Percentiles rank a stretch among this genome's conserved stretches.
phyloP scores from a whole-genome alignment of 2,888 invertebrate species.

The Sericinus montela region DNA sequence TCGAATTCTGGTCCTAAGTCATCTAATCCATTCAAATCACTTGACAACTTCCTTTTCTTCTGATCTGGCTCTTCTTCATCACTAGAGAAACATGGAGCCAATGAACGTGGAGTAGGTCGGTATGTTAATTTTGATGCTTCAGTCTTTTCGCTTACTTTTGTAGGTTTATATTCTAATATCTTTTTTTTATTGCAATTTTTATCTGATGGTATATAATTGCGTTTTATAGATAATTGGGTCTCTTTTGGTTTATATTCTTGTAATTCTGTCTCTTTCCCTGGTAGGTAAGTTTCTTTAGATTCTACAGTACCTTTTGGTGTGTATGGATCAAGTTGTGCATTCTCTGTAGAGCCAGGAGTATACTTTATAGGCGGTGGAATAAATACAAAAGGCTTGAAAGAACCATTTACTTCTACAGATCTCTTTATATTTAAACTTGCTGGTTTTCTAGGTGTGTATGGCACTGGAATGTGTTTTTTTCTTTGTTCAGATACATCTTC shows the following conservation, averaged over 20 bases:
- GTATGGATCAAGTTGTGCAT: conserved; percentile 54
- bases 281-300: conserved; percentile 60
- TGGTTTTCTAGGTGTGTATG: conserved; percentile 73
- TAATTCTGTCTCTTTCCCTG: conserved; percentile 55
- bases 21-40: conserved; percentile 65
- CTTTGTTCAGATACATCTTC: conserved; percentile 56
- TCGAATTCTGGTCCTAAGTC: conserved; percentile 74
- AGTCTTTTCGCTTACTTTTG: conserved; percentile 48
- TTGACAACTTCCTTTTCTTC: conserved; percentile 59
- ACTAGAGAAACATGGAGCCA: conserved; percentile 72
- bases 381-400: conserved; percentile 61
- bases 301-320: conserved; percentile 59
- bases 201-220: conserved; percentile 68
- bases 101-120: conserved; percentile 65
- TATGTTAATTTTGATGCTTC: conserved; percentile 53
- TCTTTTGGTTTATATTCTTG: conserved; percentile 60
- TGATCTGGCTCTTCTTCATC: conserved; percentile 64
- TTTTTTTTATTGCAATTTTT: conserved; percentile 57
- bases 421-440: conserved; percentile 54
- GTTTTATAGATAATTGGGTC: conserved; percentile 39
- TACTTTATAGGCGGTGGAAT: conserved; percentile 57
- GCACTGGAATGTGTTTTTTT: conserved; percentile 71
- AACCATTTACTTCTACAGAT: conserved; percentile 53
- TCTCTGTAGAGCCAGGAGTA: conserved; percentile 59
- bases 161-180: conserved; percentile 67